Conservation (phyloP, 92 coral and sea anemone genomes). For the Phenganax subtilis region DNA sequence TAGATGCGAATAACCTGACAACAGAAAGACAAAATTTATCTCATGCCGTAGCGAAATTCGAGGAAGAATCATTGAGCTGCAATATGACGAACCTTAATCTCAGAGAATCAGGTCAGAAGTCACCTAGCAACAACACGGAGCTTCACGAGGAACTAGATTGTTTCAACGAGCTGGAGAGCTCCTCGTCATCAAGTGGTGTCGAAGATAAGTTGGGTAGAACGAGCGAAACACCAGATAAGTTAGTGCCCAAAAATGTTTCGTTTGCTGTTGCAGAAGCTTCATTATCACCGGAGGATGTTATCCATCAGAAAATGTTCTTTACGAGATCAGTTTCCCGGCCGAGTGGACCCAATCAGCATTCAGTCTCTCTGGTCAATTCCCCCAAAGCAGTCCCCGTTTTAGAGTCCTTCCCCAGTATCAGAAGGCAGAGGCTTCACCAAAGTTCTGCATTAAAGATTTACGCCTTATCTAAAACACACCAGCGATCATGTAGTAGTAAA, state of each 20-base stretch:
- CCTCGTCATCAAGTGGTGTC: neutral
- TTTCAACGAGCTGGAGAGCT: neutral
- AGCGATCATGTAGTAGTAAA: conserved; percentile 4
- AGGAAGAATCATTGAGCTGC: neutral
- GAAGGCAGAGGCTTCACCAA: conserved; percentile 20
- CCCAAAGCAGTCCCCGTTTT: conserved; percentile 11
- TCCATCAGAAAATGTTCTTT: neutral
- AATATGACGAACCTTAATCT: neutral
- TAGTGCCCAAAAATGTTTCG: conserved; percentile 2
- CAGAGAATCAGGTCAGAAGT: neutral
- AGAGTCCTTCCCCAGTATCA: neutral
- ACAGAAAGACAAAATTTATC: no score
- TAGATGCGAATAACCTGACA: neutral
- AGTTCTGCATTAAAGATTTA: conserved; percentile 37
- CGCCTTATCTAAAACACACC: conserved; percentile 32
- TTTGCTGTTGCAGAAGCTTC: conserved; percentile 9
- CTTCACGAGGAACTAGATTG: neutral
- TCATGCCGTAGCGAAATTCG: neutral
- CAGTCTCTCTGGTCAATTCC: conserved; percentile 22
- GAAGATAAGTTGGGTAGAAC: neutral
- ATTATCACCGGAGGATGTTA: neutral
- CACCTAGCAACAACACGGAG: neutral
- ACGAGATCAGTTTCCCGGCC: conserved; percentile 1
- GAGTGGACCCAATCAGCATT: conserved; percentile 8
- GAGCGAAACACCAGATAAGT: neutral